Conservation (phyloP, 2,888 invertebrate species). For the Drosophila vallismaia region DNA sequence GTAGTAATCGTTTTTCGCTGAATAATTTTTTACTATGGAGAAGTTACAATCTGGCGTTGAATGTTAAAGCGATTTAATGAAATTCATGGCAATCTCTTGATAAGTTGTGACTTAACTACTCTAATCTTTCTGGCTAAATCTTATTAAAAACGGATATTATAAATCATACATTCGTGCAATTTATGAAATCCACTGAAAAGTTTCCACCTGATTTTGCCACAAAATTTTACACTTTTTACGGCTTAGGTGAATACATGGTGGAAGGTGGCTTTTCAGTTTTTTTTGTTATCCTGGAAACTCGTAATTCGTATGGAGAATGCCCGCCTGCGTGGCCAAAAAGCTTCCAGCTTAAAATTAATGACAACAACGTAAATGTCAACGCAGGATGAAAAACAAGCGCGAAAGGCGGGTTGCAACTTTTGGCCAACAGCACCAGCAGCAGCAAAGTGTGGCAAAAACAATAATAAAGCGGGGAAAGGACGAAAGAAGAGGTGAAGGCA, state of each 20-base stretch:
- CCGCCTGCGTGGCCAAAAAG: constrained; percentile 30
- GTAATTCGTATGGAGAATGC: constrained; percentile 34
- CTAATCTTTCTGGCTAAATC: not conserved
- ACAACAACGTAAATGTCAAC: constrained; percentile 74
- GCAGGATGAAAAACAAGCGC: constrained; percentile 68
- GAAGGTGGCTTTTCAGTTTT: constrained; percentile 7
- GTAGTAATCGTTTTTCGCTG: constrained; percentile 14
- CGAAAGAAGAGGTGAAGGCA: constrained; percentile 20
- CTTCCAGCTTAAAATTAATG: constrained; percentile 76
- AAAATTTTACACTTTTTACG: constrained; percentile 5
- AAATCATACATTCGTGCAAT: constrained; percentile 2
- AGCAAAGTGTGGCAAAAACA: constrained; percentile 74
- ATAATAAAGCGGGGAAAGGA: constrained; percentile 46
- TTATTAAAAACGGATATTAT: constrained; percentile 2
- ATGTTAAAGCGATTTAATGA: not conserved
- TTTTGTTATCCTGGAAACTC: constrained; percentile 26
- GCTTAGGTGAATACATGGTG: constrained; percentile 33
- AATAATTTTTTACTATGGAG: not conserved
- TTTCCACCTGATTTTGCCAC: constrained; percentile 32
- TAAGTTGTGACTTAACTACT: not conserved
- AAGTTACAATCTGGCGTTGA: not conserved
- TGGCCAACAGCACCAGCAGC: constrained; percentile 37
- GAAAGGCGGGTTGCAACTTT: constrained; percentile 67
- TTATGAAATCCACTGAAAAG: constrained; percentile 25
- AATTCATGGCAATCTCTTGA: not conserved